phyloP scores from a whole-genome alignment of 2,888 invertebrate genomes.

The Xylota sylvarum region DNA sequence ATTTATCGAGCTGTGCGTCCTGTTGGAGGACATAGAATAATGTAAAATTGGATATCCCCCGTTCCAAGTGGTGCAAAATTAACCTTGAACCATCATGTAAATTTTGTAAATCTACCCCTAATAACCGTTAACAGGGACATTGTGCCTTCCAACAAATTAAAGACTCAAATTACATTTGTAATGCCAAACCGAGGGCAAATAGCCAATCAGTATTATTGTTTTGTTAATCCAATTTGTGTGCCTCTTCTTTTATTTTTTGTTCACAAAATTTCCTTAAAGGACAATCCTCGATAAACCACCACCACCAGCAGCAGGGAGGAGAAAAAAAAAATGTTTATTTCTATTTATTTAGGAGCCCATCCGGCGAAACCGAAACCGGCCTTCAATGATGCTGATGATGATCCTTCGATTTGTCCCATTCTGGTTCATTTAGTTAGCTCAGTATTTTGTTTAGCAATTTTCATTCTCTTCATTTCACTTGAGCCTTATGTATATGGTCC shows the following conservation, averaged over 20 bases:
- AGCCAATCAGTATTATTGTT: conserved; percentile 65
- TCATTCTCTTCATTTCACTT: conserved; percentile 48
- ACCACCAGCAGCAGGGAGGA: background rate
- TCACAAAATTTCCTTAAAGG: conserved; percentile 48
- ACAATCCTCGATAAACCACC: conserved; percentile 23
- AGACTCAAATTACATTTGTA: conserved; percentile 65
- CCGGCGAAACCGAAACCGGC: conserved; percentile 67
- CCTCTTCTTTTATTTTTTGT: too few species aligned
- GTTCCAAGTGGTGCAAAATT: too few species aligned
- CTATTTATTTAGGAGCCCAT: conserved; percentile 69
- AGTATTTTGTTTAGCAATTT: conserved; percentile 74
- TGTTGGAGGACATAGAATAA: background rate
- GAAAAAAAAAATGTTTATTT: conserved; percentile 46
- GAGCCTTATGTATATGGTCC: conserved; percentile 18
- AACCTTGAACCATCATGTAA: background rate
- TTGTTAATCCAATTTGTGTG: conserved; percentile 48
- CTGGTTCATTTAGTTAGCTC: conserved; percentile 67
- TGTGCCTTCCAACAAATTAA: conserved; percentile 60
- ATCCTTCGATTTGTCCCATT: conserved; percentile 74
- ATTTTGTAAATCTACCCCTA: conserved; percentile 27
- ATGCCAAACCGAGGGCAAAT: conserved; percentile 61
- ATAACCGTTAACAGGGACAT: conserved; percentile 34
- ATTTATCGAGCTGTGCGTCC: background rate
- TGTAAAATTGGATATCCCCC: too few species aligned
- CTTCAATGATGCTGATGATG: conserved; percentile 68